A percentile compares a stretch with the other conserved stretches of the same genome.
These are phyloP conservation scores for Melanostoma mellinum DNA, from an alignment of 2,888 invertebrate species.

Conservation along the genomic window DNA sequence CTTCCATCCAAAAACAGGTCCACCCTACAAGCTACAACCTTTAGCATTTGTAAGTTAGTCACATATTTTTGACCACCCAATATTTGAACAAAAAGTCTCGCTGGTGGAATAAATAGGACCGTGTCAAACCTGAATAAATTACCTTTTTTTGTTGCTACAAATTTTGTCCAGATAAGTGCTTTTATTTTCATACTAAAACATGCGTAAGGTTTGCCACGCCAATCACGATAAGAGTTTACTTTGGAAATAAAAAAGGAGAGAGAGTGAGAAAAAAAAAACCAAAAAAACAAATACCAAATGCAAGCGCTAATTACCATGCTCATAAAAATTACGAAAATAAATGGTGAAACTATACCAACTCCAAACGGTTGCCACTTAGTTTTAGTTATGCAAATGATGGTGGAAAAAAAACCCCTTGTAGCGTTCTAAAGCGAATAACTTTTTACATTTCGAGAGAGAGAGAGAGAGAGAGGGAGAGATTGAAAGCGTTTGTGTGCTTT, in stretches of 20 bases:
- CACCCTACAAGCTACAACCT: no score
- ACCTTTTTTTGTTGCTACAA: slow-evolving; percentile 45
- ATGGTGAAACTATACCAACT: slow-evolving; percentile 47
- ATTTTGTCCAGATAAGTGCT: slow-evolving; percentile 63
- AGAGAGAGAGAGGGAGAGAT: neutral
- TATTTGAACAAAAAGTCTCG: slow-evolving; percentile 17
- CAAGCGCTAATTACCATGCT: slow-evolving; percentile 73
- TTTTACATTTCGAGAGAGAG: slow-evolving; percentile 43
- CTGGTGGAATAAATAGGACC: slow-evolving; percentile 47
- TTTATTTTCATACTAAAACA: slow-evolving; percentile 67
- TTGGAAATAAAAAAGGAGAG: neutral
- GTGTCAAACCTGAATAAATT: slow-evolving; percentile 64
- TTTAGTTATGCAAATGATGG: slow-evolving; percentile 64
- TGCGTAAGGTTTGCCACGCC: slow-evolving; percentile 69
- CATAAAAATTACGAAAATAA: slow-evolving; percentile 70
- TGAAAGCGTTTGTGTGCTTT: slow-evolving; percentile 64
- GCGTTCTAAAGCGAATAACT: slow-evolving; percentile 56
- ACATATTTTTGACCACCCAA: neutral
- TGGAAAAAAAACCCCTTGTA: slow-evolving; percentile 16
- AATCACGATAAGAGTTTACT: slow-evolving; percentile 62
- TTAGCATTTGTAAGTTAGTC: no score
- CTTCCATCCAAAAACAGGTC: no score
- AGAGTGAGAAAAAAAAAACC: slow-evolving; percentile 15
- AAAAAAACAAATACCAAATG: slow-evolving; percentile 56
- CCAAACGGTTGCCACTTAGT: slow-evolving; percentile 58